These are phyloP conservation scores for Clarias macrocephalus DNA, from an alignment of 2,113 vertebrate species.

Conservation along the genomic window DNA sequence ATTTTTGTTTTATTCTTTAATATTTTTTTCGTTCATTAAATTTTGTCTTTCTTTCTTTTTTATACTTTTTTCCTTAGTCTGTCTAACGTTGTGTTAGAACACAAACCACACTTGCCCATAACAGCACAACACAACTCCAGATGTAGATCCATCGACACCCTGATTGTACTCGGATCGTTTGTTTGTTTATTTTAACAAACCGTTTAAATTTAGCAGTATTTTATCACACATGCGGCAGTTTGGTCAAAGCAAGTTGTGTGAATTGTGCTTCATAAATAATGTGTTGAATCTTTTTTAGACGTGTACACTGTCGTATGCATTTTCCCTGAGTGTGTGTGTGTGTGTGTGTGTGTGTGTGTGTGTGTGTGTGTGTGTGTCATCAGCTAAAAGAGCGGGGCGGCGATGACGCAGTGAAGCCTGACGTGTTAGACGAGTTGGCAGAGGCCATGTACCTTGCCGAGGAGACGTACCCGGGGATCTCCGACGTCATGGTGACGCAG, in stretches of 20 bases:
- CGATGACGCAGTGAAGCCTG: constrained; percentile 82
- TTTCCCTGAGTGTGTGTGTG: background rate
- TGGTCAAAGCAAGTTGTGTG: background rate
- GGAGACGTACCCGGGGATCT: constrained; percentile 89
- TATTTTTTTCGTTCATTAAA: too few species aligned
- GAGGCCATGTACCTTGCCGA: constrained; percentile 91
- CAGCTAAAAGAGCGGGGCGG: constrained; percentile 89
- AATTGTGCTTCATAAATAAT: background rate
- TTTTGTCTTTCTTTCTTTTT: too few species aligned
- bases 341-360: background rate
- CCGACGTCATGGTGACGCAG: constrained; percentile 89
- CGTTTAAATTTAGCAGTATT: background rate
- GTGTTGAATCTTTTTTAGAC: background rate
- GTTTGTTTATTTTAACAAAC: background rate
- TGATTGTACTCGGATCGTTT: background rate
- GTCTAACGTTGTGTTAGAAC: too few species aligned
- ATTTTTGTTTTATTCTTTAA: too few species aligned
- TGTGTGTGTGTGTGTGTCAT: background rate
- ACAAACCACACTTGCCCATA: too few species aligned
- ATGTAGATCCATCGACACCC: background rate
- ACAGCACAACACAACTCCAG: background rate
- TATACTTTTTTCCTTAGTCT: too few species aligned
- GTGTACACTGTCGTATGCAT: background rate
- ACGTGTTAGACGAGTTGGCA: constrained; percentile 88
- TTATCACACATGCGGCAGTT: background rate